Percentiles rank a stretch among this genome's conserved stretches.
These are phyloP conservation scores for Tokudaia tokunoshimensis DNA, from an alignment of 2,797 vertebrate species.

Conservation along the genomic window DNA sequence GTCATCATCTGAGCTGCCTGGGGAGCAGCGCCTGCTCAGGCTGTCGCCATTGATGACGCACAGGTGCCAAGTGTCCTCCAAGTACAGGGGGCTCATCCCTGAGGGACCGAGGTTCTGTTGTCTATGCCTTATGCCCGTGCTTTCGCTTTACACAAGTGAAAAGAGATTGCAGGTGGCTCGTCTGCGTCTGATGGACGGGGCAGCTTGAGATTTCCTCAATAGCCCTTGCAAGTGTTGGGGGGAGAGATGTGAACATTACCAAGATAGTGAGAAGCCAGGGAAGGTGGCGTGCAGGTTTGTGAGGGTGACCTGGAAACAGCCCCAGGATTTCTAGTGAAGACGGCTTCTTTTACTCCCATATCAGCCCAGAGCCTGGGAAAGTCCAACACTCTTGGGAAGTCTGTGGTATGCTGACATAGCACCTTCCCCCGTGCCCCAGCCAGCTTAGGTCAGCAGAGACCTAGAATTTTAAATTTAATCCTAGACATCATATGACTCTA, in stretches of 20 bases:
- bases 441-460: background rate
- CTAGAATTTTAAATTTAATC: background rate
- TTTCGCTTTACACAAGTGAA: background rate
- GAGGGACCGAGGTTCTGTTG: background rate
- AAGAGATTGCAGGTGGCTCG: background rate
- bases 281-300: background rate
- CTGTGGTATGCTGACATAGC: background rate
- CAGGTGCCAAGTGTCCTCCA: background rate
- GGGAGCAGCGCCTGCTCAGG: background rate
- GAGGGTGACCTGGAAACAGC: accelerated
- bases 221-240: conserved; percentile 31
- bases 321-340: background rate
- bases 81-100: background rate
- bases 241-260: background rate
- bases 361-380: background rate
- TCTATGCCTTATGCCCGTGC: background rate
- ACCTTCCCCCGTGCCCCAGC: accelerated
- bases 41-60: background rate
- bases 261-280: background rate
- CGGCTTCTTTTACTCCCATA: accelerated
- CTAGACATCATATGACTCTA: background rate
- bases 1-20: background rate
- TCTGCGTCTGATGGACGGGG: background rate
- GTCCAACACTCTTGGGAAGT: background rate
- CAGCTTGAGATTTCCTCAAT: background rate